Evolutionary conservation across 2,113 vertebrate genomes (phyloP).

Genomic region (Shinisaurus crocodilurus): DNA sequence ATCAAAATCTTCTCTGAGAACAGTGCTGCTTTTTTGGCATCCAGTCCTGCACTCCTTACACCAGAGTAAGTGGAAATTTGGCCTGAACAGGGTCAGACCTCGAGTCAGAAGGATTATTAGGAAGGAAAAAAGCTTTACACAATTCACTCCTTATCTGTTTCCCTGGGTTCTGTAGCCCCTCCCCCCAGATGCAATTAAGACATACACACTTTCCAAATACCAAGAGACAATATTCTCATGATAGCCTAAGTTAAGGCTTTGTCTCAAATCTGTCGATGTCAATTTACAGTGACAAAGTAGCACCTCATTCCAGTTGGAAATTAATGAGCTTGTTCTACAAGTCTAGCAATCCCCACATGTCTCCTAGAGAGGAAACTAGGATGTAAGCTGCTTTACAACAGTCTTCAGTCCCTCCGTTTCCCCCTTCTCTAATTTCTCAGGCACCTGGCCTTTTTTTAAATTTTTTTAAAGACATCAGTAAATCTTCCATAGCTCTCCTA

Average conservation of each 20-base stretch:
- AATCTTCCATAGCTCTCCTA: not conserved
- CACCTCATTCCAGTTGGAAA: not conserved
- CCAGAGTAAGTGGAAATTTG: not conserved
- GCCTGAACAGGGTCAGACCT: not conserved
- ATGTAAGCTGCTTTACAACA: slow-evolving; percentile 2
- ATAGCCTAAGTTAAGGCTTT: not conserved
- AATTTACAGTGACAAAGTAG: slow-evolving; percentile 13
- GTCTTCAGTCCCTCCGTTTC: not conserved
- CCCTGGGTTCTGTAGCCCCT: not conserved
- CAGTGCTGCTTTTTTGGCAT: not conserved
- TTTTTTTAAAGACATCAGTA: not conserved
- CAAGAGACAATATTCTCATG: not conserved
- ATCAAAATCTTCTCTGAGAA: slow-evolving; percentile 6
- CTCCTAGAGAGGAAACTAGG: not conserved
- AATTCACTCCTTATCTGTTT: not conserved
- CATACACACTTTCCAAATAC: not conserved
- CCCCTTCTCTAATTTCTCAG: not conserved
- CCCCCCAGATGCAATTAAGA: not conserved
- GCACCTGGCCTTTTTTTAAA: not conserved
- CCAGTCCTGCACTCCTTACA: not conserved
- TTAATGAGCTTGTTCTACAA: not conserved
- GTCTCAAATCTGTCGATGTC: not conserved
- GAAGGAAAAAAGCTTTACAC: not conserved
- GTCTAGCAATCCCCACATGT: not conserved
- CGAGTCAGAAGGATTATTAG: not conserved